Evolutionary conservation across 2,113 vertebrate species (phyloP).

Genomic region (Phoxinus phoxinus): DNA sequence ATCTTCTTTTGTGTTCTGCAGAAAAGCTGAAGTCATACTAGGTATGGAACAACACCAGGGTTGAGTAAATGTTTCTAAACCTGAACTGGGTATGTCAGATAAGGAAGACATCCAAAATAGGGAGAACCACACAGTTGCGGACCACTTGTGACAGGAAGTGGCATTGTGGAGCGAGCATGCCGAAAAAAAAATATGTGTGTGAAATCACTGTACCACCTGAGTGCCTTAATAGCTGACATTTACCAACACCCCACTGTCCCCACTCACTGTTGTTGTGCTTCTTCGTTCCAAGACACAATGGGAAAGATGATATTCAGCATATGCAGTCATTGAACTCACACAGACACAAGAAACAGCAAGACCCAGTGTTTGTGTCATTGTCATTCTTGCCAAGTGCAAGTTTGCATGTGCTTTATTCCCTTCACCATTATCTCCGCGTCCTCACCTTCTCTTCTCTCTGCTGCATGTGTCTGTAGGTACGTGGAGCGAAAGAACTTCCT

Average conservation of each 20-base stretch:
- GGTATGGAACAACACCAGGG: not conserved
- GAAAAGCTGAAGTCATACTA: not conserved
- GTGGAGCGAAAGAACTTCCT: slow-evolving; percentile 96
- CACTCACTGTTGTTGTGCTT: not conserved
- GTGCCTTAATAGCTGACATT: not conserved
- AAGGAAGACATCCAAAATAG: not conserved
- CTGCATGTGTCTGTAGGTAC: slow-evolving; percentile 76
- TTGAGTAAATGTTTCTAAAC: not conserved
- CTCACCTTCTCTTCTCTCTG: not conserved
- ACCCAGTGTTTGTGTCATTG: not conserved
- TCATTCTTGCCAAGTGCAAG: not conserved
- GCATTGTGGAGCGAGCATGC: not conserved
- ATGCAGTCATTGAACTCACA: not conserved
- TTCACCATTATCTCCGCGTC: not conserved
- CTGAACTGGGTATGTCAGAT: not conserved
- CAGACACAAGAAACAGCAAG: not conserved
- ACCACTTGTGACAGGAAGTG: not conserved
- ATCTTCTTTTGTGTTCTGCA: not conserved
- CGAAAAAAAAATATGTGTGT: not conserved
- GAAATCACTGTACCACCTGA: not conserved
- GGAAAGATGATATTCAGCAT: not conserved
- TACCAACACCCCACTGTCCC: slow-evolving; percentile 19
- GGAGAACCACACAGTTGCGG: not conserved
- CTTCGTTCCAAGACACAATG: slow-evolving; percentile 4
- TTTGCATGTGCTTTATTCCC: not conserved